Evolutionary conservation across 2,797 vertebrate species (phyloP).

Genomic region (Sternotherus odoratus): DNA sequence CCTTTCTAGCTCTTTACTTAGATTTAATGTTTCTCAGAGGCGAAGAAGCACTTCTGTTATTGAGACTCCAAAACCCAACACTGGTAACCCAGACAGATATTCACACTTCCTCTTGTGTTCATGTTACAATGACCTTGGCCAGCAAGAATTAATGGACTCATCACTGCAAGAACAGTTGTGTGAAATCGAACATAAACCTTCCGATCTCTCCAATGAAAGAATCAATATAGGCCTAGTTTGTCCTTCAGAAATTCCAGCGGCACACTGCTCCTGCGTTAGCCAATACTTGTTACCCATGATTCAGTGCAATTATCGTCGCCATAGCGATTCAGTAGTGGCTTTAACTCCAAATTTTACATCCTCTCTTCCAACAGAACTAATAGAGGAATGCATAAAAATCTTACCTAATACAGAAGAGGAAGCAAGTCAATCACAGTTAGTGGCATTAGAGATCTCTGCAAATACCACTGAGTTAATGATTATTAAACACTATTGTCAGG

Average conservation of each 20-base stretch:
- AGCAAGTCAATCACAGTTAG: accelerated
- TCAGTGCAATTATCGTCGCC: accelerated
- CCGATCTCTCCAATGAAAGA: neutral
- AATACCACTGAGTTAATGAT: neutral
- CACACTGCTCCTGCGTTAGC: neutral
- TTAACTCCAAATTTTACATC: neutral
- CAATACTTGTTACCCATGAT: neutral
- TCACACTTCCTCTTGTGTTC: neutral
- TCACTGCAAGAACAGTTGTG: neutral
- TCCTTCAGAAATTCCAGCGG: neutral
- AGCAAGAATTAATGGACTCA: neutral
- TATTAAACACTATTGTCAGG: neutral
- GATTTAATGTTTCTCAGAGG: neutral
- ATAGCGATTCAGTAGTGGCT: neutral
- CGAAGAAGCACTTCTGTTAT: accelerated
- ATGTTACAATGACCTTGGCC: neutral
- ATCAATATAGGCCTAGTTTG: accelerated
- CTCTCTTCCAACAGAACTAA: neutral
- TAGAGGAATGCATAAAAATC: accelerated
- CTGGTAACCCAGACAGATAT: neutral
- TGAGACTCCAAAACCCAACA: neutral
- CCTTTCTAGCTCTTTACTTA: neutral
- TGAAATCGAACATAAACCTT: neutral
- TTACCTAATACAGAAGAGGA: neutral
- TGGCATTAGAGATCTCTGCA: neutral